Conservation (phyloP, 2,797 vertebrate species). For the Lateolabrax maculatus region DNA sequence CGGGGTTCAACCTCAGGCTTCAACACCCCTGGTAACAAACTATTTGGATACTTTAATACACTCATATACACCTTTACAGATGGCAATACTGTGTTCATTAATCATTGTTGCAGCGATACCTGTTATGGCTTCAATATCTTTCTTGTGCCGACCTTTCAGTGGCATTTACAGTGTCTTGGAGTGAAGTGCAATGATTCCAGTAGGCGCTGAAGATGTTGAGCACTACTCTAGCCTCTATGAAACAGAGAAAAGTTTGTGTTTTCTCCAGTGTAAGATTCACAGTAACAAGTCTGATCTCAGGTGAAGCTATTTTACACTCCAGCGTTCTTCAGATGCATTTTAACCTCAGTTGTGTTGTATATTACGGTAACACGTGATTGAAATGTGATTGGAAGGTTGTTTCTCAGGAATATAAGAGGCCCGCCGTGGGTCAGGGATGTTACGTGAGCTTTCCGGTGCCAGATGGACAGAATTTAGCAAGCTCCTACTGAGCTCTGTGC, state of each 20-base stretch:
- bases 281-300: constrained; percentile 58
- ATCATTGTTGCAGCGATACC: constrained; percentile 60
- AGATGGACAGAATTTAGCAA: constrained; percentile 61
- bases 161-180: constrained; percentile 52
- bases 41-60: constrained; percentile 53
- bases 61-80: constrained; percentile 66
- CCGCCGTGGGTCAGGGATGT: constrained; percentile 53
- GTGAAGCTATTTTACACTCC: constrained; percentile 38
- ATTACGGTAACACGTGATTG: constrained; percentile 40
- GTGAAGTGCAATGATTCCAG: constrained; percentile 62
- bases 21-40: constrained; percentile 58
- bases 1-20: constrained; percentile 67
- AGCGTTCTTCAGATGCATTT: constrained; percentile 31
- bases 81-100: constrained; percentile 66
- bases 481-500: constrained; percentile 62
- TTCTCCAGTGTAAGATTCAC: constrained; percentile 54
- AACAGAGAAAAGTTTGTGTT: constrained; percentile 50
- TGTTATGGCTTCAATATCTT: constrained; percentile 73
- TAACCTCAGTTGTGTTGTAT: constrained; percentile 44
- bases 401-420: constrained; percentile 50
- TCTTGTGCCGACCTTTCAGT: constrained; percentile 54
- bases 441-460: constrained; percentile 51
- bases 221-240: constrained; percentile 59
- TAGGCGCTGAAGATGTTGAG: constrained; percentile 42
- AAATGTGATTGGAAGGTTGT: constrained; percentile 50